Conservation (phyloP, 2,888 invertebrate genomes). For the Drosophila eohydei region DNA sequence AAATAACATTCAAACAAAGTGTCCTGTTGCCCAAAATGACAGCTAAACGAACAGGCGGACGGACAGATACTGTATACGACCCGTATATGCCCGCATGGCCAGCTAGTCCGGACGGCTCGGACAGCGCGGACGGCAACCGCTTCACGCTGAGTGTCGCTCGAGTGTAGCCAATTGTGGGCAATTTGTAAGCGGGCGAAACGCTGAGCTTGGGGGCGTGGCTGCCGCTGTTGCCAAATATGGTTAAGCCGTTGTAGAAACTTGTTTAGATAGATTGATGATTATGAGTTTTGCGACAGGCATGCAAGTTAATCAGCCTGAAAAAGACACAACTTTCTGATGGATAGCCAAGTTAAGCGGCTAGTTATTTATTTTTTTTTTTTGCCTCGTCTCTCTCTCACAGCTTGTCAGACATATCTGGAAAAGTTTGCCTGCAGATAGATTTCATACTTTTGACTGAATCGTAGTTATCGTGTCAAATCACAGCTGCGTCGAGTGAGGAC, state of each 20-base stretch:
- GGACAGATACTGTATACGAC: not conserved
- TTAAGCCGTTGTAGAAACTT: constrained; percentile 54
- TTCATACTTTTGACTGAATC: constrained; percentile 1
- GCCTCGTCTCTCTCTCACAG: not conserved
- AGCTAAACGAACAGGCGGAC: constrained; percentile 27
- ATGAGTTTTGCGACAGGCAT: constrained; percentile 54
- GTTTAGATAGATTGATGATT: constrained; percentile 56
- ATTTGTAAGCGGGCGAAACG: constrained; percentile 32
- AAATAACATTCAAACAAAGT: constrained; percentile 76
- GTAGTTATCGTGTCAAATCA: constrained; percentile 11
- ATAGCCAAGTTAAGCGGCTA: constrained; percentile 41
- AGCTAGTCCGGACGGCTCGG: constrained; percentile 18
- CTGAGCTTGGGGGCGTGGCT: constrained; percentile 13
- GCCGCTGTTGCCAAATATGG: constrained; percentile 30
- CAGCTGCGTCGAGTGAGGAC: not conserved
- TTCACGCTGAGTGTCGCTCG: constrained; percentile 27
- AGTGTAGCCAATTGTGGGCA: constrained; percentile 43
- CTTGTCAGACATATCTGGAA: not conserved
- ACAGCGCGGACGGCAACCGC: constrained; percentile 18
- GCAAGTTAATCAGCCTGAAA: constrained; percentile 56
- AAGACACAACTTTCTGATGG: constrained; percentile 45
- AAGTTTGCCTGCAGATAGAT: constrained; percentile 6
- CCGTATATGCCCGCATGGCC: not conserved
- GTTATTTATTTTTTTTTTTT: not conserved
- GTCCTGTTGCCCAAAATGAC: constrained; percentile 66